A percentile compares a stretch with the other conserved stretches of the same genome.
phyloP scores from a whole-genome alignment of 2,888 invertebrate species.

The Melieria crassipennis region DNA sequence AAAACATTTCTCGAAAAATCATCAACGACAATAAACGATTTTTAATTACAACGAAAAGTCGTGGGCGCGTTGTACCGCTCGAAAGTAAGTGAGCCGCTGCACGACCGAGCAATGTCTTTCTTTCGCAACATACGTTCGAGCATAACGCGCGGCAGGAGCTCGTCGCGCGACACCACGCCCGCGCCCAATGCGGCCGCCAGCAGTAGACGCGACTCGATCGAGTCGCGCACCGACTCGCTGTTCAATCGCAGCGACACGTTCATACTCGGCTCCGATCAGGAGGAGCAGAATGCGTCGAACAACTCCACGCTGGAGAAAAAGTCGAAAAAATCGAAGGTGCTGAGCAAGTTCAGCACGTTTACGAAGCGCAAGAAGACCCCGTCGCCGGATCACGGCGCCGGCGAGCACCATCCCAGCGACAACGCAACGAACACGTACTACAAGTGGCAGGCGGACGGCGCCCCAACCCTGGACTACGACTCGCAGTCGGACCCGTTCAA shows the following conservation, averaged over 20 bases:
- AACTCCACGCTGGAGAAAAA: conserved; percentile 57
- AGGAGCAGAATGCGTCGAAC: conserved; percentile 50
- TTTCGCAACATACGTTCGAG: conserved; percentile 63
- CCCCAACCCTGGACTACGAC: conserved; percentile 56
- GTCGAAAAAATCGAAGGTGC: conserved; percentile 58
- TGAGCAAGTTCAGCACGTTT: conserved; percentile 63
- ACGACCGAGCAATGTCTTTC: conserved; percentile 56
- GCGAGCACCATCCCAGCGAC: conserved; percentile 60
- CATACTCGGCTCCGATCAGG: conserved; percentile 53
- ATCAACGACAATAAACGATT: too few relatives aligned
- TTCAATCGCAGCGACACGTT: conserved; percentile 63
- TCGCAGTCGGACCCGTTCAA: conserved; percentile 62
- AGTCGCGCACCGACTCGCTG: conserved; percentile 52
- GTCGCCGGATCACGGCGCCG: conserved; percentile 28
- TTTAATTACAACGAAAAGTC: background rate
- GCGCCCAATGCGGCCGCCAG: conserved; percentile 43
- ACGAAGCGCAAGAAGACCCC: conserved; percentile 61
- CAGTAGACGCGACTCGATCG: conserved; percentile 52
- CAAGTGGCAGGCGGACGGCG: conserved; percentile 61
- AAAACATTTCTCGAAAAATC: background rate
- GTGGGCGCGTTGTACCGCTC: background rate
- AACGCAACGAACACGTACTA: conserved; percentile 61
- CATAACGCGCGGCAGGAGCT: conserved; percentile 57
- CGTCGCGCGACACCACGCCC: conserved; percentile 62
- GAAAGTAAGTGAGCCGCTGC: background rate